phyloP scores from a whole-genome alignment of 2,888 invertebrate species.

The Oconnorella tubifera region DNA sequence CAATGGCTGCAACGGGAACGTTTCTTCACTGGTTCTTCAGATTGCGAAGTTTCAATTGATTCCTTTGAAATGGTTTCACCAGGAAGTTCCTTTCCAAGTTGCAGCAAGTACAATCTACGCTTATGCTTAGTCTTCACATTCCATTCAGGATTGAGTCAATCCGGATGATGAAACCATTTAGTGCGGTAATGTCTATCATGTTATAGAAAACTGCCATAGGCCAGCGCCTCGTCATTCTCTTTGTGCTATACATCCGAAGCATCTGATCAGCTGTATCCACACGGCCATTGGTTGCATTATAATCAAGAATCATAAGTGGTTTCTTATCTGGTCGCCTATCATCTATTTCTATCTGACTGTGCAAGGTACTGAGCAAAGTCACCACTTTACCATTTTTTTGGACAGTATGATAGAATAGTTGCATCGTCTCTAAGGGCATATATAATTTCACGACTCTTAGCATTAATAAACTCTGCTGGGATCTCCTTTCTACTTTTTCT shows the following conservation, averaged over 20 bases:
- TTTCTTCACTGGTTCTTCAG: background rate
- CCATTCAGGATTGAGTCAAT: background rate
- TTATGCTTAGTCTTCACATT: background rate
- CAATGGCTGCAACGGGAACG: background rate
- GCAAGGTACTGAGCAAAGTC: constrained; percentile 5
- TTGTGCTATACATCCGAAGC: background rate
- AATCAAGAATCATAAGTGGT: constrained; percentile 12
- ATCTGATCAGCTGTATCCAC: constrained; percentile 7
- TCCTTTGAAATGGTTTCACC: background rate
- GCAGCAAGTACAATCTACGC: background rate
- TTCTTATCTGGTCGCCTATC: background rate
- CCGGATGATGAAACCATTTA: background rate
- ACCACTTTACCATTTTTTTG: constrained; percentile 9
- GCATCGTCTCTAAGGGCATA: background rate
- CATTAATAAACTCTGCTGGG: background rate
- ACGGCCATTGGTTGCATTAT: constrained; percentile 11
- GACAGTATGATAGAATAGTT: background rate
- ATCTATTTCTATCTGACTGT: background rate
- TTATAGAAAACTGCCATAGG: constrained; percentile 11
- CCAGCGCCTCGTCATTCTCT: constrained; percentile 6
- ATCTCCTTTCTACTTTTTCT: constrained; percentile 9
- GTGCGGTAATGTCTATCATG: constrained; percentile 3
- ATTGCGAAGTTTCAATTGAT: background rate
- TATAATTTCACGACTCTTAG: background rate
- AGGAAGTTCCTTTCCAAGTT: background rate